Evolutionary conservation across 2,797 vertebrate genomes (phyloP).

Genomic region (Sus cebifrons): DNA sequence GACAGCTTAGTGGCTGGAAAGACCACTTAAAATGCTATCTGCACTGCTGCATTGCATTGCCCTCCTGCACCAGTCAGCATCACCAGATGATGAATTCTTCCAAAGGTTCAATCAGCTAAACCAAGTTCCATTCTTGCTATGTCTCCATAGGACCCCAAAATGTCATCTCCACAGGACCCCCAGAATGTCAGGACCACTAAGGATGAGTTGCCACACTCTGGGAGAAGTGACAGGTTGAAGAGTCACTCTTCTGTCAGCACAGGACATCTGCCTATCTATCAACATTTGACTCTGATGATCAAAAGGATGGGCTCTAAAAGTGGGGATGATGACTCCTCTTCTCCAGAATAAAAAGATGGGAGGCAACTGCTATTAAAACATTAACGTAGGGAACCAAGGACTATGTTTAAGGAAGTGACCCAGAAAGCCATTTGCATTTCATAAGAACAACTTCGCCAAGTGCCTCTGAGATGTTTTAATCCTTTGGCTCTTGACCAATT

Average conservation of each 20-base stretch:
- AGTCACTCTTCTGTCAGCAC: not conserved
- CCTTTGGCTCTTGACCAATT: not conserved
- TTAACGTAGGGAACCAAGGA: not conserved
- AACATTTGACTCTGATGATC: not conserved
- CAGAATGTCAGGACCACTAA: not conserved
- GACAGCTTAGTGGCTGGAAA: constrained; percentile 71
- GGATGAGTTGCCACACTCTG: not conserved
- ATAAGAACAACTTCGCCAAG: not conserved
- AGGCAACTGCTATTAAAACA: not conserved
- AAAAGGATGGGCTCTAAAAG: not conserved
- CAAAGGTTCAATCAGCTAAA: not conserved
- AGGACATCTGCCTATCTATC: not conserved
- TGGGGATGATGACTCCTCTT: not conserved
- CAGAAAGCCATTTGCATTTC: not conserved
- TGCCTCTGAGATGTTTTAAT: constrained; percentile 17
- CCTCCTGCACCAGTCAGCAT: not conserved
- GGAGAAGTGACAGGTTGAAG: not conserved
- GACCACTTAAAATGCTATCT: constrained; percentile 31
- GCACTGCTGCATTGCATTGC: not conserved
- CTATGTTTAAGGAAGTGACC: not conserved
- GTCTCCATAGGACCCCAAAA: too few relatives aligned
- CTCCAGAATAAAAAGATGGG: not conserved
- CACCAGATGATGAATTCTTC: not conserved
- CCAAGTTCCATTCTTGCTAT: not conserved
- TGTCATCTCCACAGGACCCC: too few relatives aligned